Percentiles rank a stretch among this genome's conserved stretches.
Conservation (phyloP, 2,888 invertebrate genomes). For the Hemaris fuciformis region DNA sequence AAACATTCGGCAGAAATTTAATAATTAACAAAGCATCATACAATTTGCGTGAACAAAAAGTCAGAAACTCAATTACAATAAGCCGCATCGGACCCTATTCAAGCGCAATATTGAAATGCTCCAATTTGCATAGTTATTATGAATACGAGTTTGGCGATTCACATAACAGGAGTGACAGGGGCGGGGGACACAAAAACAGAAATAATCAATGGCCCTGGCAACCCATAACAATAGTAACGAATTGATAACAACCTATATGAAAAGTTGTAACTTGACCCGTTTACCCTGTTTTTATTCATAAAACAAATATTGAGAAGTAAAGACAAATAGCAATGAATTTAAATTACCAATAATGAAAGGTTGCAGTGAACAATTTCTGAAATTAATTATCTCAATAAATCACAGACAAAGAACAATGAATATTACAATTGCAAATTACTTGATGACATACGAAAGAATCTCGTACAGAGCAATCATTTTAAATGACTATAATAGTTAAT, state of each 20-base stretch:
- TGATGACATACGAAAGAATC: slow-evolving; percentile 2
- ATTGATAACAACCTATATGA: slow-evolving; percentile 8
- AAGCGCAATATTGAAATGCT: slow-evolving; percentile 69
- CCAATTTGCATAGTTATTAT: slow-evolving; percentile 75
- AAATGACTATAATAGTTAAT: not conserved
- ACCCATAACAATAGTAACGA: slow-evolving; percentile 25
- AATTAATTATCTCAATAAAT: not conserved
- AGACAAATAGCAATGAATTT: not conserved
- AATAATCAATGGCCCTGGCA: slow-evolving; percentile 32
- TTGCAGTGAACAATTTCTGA: not conserved
- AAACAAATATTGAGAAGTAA: not conserved
- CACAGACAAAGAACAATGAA: not conserved
- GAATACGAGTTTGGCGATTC: slow-evolving; percentile 61
- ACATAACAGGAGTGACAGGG: slow-evolving; percentile 40
- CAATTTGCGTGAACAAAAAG: slow-evolving; percentile 38
- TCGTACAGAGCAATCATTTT: not conserved
- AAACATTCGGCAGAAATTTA: slow-evolving; percentile 14
- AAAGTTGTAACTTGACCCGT: not conserved
- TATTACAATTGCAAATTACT: not conserved
- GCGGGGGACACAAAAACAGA: slow-evolving; percentile 31
- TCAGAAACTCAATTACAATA: slow-evolving; percentile 63
- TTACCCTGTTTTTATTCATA: not conserved
- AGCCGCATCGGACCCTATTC: slow-evolving; percentile 54
- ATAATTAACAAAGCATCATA: slow-evolving; percentile 30
- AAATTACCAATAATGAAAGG: not conserved